These are phyloP conservation scores for Neria commutata DNA, from an alignment of 2,888 invertebrate genomes.

Conservation along the genomic window DNA sequence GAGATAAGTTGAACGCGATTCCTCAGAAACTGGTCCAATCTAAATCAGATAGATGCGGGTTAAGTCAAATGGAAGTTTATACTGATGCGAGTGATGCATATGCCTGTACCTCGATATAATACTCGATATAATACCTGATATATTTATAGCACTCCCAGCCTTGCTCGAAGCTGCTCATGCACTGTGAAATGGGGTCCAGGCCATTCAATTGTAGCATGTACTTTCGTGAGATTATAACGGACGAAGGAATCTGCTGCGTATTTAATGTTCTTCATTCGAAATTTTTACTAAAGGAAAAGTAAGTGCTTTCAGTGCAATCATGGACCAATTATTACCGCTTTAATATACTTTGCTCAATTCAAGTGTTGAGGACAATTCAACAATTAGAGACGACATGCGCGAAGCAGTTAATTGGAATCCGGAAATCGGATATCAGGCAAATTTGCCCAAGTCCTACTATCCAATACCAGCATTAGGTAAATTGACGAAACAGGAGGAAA, in stretches of 20 bases:
- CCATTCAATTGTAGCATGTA: constrained; percentile 69
- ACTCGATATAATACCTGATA: not conserved
- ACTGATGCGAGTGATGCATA: not conserved
- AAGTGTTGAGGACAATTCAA: constrained; percentile 20
- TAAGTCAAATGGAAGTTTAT: too few species aligned
- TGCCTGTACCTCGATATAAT: not conserved
- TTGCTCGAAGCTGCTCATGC: constrained; percentile 61
- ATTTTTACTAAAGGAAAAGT: constrained; percentile 40
- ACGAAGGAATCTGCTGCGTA: constrained; percentile 84
- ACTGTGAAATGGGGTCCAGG: constrained; percentile 72
- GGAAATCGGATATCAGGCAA: constrained; percentile 70
- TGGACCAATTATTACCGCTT: not conserved
- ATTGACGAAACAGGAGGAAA: too few species aligned
- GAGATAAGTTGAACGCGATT: too few species aligned
- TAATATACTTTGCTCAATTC: not conserved
- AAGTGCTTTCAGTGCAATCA: constrained; percentile 20
- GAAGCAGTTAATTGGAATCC: constrained; percentile 72
- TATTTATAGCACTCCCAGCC: constrained; percentile 39
- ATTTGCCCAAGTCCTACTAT: constrained; percentile 65
- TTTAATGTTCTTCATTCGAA: constrained; percentile 75
- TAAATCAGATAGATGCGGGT: too few species aligned
- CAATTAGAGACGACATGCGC: constrained; percentile 27
- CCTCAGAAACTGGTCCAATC: too few species aligned
- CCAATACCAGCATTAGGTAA: constrained; percentile 65
- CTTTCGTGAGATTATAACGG: constrained; percentile 78